A percentile compares a stretch with the other conserved stretches of the same genome.
Evolutionary conservation across 2,113 vertebrate species (phyloP).

Genomic region (Sapajus apella): DNA sequence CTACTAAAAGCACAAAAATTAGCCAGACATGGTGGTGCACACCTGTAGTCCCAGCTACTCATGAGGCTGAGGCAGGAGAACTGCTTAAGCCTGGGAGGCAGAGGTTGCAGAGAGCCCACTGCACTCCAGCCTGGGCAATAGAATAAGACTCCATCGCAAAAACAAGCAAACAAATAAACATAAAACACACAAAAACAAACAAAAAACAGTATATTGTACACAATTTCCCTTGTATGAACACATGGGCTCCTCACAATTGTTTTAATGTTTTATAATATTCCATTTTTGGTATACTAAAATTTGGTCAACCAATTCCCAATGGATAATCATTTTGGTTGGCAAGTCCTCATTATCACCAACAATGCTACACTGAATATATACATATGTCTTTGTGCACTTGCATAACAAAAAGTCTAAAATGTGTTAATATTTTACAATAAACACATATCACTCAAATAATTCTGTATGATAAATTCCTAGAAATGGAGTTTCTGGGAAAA

Average conservation of each 20-base stretch:
- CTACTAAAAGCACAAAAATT: too few species aligned
- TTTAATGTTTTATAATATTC: conserved; percentile 29
- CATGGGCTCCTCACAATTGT: not conserved
- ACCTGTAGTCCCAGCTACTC: too few species aligned
- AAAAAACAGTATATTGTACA: not conserved
- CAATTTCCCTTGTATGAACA: not conserved
- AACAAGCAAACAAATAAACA: too few species aligned
- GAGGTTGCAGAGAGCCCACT: too few species aligned
- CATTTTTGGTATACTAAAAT: not conserved
- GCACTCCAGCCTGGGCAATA: too few species aligned
- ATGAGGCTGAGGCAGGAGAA: too few species aligned
- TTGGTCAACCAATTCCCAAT: not conserved
- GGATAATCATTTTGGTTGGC: not conserved
- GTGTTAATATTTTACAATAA: conserved; percentile 4
- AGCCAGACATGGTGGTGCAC: too few species aligned
- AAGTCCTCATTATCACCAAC: not conserved
- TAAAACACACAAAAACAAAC: too few species aligned
- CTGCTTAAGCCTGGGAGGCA: too few species aligned
- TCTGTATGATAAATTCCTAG: not conserved
- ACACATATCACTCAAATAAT: not conserved
- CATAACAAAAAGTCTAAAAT: not conserved
- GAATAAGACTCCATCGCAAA: too few species aligned
- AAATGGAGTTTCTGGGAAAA: not conserved
- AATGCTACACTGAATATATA: not conserved
- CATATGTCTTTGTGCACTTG: not conserved